These are phyloP conservation scores for Drosophila insularis DNA, from an alignment of 1,140 invertebrate genomes.

Conservation along the genomic window DNA sequence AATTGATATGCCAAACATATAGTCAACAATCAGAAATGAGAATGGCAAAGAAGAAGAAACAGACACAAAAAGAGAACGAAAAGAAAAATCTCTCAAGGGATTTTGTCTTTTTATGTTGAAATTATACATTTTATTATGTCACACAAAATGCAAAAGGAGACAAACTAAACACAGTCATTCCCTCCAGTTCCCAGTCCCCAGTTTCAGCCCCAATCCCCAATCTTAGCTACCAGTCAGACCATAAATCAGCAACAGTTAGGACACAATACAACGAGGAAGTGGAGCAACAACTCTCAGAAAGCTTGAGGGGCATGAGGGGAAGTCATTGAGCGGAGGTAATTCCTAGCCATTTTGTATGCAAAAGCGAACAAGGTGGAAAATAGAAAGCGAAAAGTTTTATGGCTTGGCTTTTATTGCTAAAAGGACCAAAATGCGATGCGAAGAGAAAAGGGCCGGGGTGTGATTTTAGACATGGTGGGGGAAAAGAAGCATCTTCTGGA, in stretches of 20 bases:
- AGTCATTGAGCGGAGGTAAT: conserved; percentile 20
- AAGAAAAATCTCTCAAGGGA: conserved; percentile 59
- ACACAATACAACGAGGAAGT: conserved; percentile 46
- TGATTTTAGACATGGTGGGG: no score
- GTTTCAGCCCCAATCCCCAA: neutral
- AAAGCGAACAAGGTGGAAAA: conserved; percentile 58
- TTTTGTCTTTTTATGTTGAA: conserved; percentile 67
- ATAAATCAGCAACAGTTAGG: conserved; percentile 73
- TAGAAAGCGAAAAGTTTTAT: conserved; percentile 43
- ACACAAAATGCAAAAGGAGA: conserved; percentile 23
- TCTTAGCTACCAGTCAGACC: conserved; percentile 24
- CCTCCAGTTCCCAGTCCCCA: neutral
- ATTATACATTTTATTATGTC: conserved; percentile 78
- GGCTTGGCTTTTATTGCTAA: conserved; percentile 18
- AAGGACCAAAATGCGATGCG: conserved; percentile 4
- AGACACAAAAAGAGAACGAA: neutral
- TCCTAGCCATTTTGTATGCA: conserved; percentile 50
- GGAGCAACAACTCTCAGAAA: conserved; percentile 19
- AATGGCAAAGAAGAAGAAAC: neutral
- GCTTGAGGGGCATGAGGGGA: neutral
- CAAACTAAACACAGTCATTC: conserved; percentile 65
- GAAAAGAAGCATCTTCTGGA: neutral
- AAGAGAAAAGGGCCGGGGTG: neutral
- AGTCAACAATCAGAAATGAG: conserved; percentile 46
- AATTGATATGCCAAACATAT: conserved; percentile 68